Conservation (phyloP, 2,113 vertebrate genomes). For the Aepyceros melampus region DNA sequence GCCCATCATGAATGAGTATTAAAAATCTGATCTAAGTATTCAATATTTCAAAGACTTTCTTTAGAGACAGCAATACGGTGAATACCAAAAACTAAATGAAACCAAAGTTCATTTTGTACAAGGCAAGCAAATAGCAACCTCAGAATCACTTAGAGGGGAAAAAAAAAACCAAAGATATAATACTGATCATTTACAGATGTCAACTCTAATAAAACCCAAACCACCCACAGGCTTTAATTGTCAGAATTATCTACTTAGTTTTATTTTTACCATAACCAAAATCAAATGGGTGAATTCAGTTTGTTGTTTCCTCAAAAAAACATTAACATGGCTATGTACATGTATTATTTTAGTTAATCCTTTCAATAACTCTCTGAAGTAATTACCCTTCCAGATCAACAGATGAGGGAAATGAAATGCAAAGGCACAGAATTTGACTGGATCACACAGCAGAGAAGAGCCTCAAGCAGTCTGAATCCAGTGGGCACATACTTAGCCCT, state of each 20-base stretch:
- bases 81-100: neutral
- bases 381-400: neutral
- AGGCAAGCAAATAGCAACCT: neutral
- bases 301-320: neutral
- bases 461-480: neutral
- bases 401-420: neutral
- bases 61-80: neutral
- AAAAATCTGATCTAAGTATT: neutral
- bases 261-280: neutral
- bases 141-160: neutral
- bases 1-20: neutral
- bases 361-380: neutral
- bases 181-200: neutral
- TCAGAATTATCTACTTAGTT: neutral
- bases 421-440: neutral
- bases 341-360: neutral
- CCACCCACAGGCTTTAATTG: neutral
- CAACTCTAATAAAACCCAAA: neutral
- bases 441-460: neutral
- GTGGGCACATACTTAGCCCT: neutral
- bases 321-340: neutral
- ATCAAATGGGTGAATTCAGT: neutral
- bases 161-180: neutral
- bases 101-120: neutral
- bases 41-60: neutral